Percentiles rank a stretch among this genome's conserved stretches.
Conservation (phyloP, 1,140 invertebrate genomes). For the Teleogryllus occipitalis region DNA sequence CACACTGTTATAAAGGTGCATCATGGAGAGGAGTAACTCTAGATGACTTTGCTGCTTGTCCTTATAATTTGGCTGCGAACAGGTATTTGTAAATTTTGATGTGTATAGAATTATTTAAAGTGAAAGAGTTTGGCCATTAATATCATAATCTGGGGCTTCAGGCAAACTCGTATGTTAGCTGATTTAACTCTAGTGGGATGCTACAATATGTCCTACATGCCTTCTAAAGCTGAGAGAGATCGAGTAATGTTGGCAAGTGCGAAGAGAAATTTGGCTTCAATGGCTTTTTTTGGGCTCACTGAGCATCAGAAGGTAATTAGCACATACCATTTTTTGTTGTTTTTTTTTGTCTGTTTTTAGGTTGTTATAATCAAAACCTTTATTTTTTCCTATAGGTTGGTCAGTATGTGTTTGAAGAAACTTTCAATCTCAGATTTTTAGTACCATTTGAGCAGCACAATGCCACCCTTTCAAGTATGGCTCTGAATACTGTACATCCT, state of each 20-base stretch:
- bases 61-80: conserved; percentile 89
- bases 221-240: conserved; percentile 53
- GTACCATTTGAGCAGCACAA: conserved; percentile 85
- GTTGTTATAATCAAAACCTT: background rate
- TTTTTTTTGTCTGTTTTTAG: background rate
- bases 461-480: conserved; percentile 71
- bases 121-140: background rate
- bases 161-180: conserved; percentile 95
- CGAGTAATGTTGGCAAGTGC: conserved; percentile 84
- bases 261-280: conserved; percentile 85
- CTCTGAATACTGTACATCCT: conserved; percentile 59
- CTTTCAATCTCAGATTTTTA: conserved; percentile 87
- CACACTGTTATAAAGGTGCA: conserved; percentile 64
- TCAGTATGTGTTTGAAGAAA: conserved; percentile 95
- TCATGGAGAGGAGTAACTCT: conserved; percentile 59
- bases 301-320: conserved; percentile 76
- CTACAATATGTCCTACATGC: conserved; percentile 78
- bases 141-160: conserved; percentile 25
- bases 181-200: conserved; percentile 90
- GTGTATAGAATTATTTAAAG: background rate
- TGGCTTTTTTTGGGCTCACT: conserved; percentile 96
- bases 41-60: conserved; percentile 81
- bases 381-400: conserved; percentile 51
- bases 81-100: conserved; percentile 23
- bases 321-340: background rate